Percentiles rank a stretch among this genome's conserved stretches.
phyloP scores from a whole-genome alignment of 1,140 invertebrate species.

The Drosophila hydei region DNA sequence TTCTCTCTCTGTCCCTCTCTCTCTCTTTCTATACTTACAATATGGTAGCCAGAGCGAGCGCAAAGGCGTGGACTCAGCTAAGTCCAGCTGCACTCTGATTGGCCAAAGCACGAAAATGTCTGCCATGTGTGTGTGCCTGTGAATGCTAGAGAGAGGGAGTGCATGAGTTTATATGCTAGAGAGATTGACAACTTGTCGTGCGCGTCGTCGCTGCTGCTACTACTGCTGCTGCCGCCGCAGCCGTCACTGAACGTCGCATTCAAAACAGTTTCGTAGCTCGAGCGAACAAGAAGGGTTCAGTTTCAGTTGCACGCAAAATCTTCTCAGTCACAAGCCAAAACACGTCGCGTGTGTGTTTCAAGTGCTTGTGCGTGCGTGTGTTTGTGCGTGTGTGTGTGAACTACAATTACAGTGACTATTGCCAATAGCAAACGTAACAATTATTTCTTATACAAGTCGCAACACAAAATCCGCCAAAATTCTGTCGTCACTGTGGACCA shows the following conservation, averaged over 20 bases:
- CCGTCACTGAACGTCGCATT: constrained; percentile 29
- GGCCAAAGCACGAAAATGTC: constrained; percentile 54
- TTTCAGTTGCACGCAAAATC: constrained; percentile 7
- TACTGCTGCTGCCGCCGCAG: constrained; percentile 4
- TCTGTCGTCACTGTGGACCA: constrained; percentile 83
- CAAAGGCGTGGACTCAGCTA: constrained; percentile 36
- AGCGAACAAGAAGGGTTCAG: constrained; percentile 75
- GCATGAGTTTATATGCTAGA: constrained; percentile 13
- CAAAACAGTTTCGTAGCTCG: constrained; percentile 81
- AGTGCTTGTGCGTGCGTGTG: constrained; percentile 5
- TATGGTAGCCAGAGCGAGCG: constrained; percentile 27
- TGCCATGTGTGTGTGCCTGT: constrained; percentile 23
- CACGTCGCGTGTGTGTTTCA: constrained; percentile 27
- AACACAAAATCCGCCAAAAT: constrained; percentile 64
- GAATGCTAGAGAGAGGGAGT: constrained; percentile 9
- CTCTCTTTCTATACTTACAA: neutral
- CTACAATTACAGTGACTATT: neutral
- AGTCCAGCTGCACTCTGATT: constrained; percentile 32
- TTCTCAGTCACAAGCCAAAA: neutral
- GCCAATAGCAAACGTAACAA: neutral
- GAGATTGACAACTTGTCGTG: constrained; percentile 56
- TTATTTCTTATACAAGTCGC: neutral
- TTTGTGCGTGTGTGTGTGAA: constrained; percentile 17
- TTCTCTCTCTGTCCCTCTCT: constrained; percentile 5
- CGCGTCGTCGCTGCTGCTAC: constrained; percentile 19